Base-by-base conservation (phyloP, 2,888 invertebrate species). In the Zygothrica quintamaculata region DNA sequence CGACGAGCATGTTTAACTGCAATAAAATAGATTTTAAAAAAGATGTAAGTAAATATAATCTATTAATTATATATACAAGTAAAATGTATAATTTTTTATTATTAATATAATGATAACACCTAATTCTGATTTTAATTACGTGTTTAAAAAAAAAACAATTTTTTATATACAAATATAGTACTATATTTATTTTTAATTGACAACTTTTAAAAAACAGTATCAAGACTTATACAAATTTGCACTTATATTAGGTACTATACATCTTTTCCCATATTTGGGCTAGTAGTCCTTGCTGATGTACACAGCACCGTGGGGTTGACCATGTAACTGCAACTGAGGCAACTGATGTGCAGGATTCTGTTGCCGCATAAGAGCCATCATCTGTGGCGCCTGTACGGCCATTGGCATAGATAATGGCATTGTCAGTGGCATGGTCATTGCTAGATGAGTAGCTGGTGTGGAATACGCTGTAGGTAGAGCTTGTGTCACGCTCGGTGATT, bases 281-380 rank as follows among this genome's bases (percentile, higher is more conserved):
- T 71, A 80, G 47, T 77, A 81, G 8, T 81, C 80, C 59, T 81
- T 81, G 75, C 66, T 84, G 9, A 84, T 73, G 40, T 68, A 80
- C 3, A 80, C 64, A 0, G 84, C 57, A 4, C 67, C 72, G 6
- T 82, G 78, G 3, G 56, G 15, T 15, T 65, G 61, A 9, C 52
- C 53, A 0, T 74, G 29, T 1, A 62, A 22, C 25, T 74, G 71
- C 1, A 71, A 42, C 33, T 74, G 70, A 0, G 70, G 56, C 50
- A 71, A 7, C n/a, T 57, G 67, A 2, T 57, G 66, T 1, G 33
- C 15, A 11, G 58, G 47, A 39, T 67, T 59, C 22, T 71, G 77
- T 5, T 58, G 61, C 16, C 77, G 66, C 85, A 82, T 81, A 11
- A 82, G 50, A 0, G 81, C 74, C 74, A 84, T 62, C 81, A 84